These are phyloP conservation scores for Drosophila ohnishii DNA, from an alignment of 1,140 invertebrate species.

Conservation along the genomic window DNA sequence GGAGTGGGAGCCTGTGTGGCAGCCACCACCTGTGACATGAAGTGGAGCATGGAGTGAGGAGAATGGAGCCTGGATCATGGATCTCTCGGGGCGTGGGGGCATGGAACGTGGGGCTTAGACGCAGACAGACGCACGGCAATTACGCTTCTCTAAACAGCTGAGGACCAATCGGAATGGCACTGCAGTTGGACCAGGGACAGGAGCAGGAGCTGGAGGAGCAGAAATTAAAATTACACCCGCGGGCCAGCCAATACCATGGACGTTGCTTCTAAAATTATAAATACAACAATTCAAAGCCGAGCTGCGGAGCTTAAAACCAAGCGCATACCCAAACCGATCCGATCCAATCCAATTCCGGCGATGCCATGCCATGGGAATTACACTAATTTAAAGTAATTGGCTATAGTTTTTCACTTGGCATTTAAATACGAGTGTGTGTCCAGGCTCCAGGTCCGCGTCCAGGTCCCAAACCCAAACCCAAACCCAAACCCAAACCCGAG, in stretches of 20 bases:
- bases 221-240: slow-evolving; percentile 83
- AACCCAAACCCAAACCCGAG: background rate
- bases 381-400: slow-evolving; percentile 83
- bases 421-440: slow-evolving; percentile 72
- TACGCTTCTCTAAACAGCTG: slow-evolving; percentile 76
- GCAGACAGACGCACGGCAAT: slow-evolving; percentile 69
- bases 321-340: slow-evolving; percentile 37
- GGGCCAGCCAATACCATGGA: slow-evolving; percentile 50
- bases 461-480: background rate
- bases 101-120: slow-evolving; percentile 48
- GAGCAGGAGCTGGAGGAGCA: slow-evolving; percentile 39
- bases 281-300: slow-evolving; percentile 50
- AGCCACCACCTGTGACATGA: slow-evolving; percentile 66
- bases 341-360: slow-evolving; percentile 45
- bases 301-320: slow-evolving; percentile 2
- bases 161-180: slow-evolving; percentile 42
- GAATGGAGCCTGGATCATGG: slow-evolving; percentile 27
- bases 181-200: background rate
- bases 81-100: slow-evolving; percentile 4
- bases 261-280: slow-evolving; percentile 70
- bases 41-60: slow-evolving; percentile 53
- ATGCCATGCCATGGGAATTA: slow-evolving; percentile 76
- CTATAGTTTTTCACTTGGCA: slow-evolving; percentile 81
- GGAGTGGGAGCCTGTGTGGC: slow-evolving; percentile 49
- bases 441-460: slow-evolving; percentile 9